Percentiles rank a stretch among this genome's conserved stretches.
Evolutionary conservation across 1,140 invertebrate species (phyloP).

Genomic region (Heliconius nattereri): DNA sequence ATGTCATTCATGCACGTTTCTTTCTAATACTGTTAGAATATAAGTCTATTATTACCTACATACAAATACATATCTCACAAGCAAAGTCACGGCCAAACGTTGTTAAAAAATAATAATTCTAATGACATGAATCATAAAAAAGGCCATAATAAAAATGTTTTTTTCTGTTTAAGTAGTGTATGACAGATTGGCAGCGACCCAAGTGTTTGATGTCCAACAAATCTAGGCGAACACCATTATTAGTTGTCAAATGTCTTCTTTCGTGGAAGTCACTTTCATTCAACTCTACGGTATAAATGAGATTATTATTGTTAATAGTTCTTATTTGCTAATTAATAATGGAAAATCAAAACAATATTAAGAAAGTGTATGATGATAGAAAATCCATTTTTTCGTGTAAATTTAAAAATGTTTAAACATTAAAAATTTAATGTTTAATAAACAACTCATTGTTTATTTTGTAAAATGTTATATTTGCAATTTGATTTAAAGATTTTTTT

Average conservation of each 20-base stretch:
- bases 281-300: background rate
- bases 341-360: background rate
- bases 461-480: background rate
- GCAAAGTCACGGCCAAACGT: background rate
- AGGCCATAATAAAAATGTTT: constrained; percentile 14
- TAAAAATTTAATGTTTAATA: too few relatives aligned
- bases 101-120: constrained; percentile 21
- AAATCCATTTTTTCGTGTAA: too few relatives aligned
- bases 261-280: constrained; percentile 28
- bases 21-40: too few relatives aligned
- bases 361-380: too few relatives aligned
- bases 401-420: too few relatives aligned
- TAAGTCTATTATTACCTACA: too few relatives aligned
- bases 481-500: too few relatives aligned
- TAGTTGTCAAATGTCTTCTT: constrained; percentile 27
- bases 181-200: constrained; percentile 43
- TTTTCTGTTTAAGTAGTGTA: constrained; percentile 18
- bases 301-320: background rate
- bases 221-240: constrained; percentile 36
- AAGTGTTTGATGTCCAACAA: constrained; percentile 48
- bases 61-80: background rate
- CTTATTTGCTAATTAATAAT: background rate
- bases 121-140: constrained; percentile 23
- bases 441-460: too few relatives aligned
- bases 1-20: too few relatives aligned